phyloP scores from a whole-genome alignment of 2,113 vertebrate species.

The Carassius carassius region DNA sequence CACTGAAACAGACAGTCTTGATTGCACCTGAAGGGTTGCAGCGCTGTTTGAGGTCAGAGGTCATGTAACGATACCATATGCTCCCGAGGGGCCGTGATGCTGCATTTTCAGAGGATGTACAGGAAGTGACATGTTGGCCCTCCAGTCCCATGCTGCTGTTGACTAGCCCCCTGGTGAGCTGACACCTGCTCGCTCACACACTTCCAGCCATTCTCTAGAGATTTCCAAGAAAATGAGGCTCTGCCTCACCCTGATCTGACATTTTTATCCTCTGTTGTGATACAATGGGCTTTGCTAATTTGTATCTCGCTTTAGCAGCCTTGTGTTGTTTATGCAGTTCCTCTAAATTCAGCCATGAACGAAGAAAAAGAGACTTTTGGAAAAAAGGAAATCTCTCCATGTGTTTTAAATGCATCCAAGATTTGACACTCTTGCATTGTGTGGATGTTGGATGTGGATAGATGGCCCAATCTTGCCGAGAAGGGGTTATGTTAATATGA shows the following conservation, averaged over 20 bases:
- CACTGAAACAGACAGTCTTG: constrained; percentile 32
- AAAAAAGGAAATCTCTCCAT: not conserved
- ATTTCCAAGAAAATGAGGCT: constrained; percentile 29
- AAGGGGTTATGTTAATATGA: constrained; percentile 74
- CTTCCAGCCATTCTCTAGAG: constrained; percentile 47
- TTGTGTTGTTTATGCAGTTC: not conserved
- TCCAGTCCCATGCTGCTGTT: constrained; percentile 62
- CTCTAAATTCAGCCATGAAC: constrained; percentile 1
- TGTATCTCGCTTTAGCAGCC: not conserved
- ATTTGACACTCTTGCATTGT: constrained; percentile 2
- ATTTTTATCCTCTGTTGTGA: not conserved
- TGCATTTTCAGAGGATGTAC: constrained; percentile 51
- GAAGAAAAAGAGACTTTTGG: not conserved
- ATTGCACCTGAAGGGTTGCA: not conserved
- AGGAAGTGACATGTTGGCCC: constrained; percentile 71
- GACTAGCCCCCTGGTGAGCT: constrained; percentile 59
- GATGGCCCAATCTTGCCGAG: constrained; percentile 56
- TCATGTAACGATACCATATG: constrained; percentile 65
- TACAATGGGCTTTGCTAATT: not conserved
- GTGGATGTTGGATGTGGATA: constrained; percentile 36
- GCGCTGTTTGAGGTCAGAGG: constrained; percentile 39
- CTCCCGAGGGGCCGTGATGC: constrained; percentile 43
- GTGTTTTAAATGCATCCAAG: constrained; percentile 19
- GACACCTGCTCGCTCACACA: constrained; percentile 68
- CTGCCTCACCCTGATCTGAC: constrained; percentile 1